These are phyloP conservation scores for Cataglyphis hispanica DNA, from an alignment of 1,140 invertebrate species.

Conservation along the genomic window DNA sequence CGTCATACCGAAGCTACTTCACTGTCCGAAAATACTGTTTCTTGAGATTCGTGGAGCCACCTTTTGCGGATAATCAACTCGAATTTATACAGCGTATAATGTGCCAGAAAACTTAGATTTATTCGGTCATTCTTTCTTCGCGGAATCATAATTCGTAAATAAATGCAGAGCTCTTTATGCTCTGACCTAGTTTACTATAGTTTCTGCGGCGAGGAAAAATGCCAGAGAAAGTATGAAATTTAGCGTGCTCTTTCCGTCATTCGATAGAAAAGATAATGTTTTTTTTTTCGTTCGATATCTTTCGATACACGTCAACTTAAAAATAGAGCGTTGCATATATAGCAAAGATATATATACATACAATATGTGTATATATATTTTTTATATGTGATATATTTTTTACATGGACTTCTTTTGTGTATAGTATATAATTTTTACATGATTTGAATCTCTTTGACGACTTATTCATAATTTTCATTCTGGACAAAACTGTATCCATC, in stretches of 20 bases:
- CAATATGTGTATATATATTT: neutral
- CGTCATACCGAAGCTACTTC: conserved; percentile 5
- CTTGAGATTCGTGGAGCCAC: neutral
- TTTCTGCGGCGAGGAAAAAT: conserved; percentile 1
- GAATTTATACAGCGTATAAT: conserved; percentile 8
- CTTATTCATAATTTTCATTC: neutral
- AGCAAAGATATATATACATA: neutral
- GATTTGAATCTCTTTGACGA: neutral
- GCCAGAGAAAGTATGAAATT: neutral
- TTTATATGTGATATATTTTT: conserved; percentile 15
- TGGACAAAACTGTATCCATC: neutral
- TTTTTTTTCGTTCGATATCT: neutral
- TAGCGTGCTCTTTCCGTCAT: neutral
- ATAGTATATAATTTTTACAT: neutral
- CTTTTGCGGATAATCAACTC: conserved; percentile 15
- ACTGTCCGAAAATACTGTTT: neutral
- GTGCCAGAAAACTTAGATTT: conserved; percentile 30
- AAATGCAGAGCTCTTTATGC: conserved; percentile 5
- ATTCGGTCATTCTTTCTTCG: conserved; percentile 20
- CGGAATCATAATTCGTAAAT: conserved; percentile 31
- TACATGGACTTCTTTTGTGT: neutral
- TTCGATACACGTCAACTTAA: neutral
- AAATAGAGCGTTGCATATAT: neutral
- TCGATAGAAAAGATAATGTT: neutral
- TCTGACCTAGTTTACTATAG: conserved; percentile 23